Conservation (phyloP, 2,113 vertebrate species). For the Callorhinus ursinus region DNA sequence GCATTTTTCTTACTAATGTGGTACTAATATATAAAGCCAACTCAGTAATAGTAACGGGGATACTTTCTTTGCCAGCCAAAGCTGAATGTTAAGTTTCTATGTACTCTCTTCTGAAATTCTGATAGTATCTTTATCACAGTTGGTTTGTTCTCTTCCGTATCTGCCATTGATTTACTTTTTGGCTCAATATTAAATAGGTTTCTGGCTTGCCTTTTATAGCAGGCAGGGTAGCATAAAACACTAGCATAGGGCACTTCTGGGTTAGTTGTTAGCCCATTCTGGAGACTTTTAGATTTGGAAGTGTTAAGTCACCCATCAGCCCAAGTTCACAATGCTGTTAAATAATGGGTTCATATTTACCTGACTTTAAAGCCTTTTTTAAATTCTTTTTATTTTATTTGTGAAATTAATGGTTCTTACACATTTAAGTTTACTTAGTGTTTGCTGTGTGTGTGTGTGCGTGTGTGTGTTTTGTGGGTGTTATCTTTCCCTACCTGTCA, state of each 20-base stretch:
- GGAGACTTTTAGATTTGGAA: neutral
- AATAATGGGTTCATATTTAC: neutral
- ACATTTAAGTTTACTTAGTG: neutral
- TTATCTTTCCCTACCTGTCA: neutral
- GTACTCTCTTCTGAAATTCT: neutral
- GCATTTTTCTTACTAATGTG: neutral
- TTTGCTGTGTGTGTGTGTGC: neutral
- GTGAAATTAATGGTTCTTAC: neutral
- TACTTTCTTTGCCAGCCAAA: neutral
- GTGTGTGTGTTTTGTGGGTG: neutral
- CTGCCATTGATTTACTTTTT: neutral
- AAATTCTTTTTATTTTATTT: neutral
- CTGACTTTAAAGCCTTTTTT: neutral
- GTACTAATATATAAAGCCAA: neutral
- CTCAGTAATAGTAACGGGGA: neutral
- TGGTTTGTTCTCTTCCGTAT: neutral
- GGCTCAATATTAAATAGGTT: neutral
- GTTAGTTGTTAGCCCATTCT: neutral
- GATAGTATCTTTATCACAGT: neutral
- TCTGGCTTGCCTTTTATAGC: neutral
- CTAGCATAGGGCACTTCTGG: neutral
- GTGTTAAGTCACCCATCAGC: neutral
- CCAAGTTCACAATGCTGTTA: neutral
- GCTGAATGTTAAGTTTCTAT: neutral
- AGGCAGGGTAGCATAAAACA: neutral